These are phyloP conservation scores for Bubo scandiacus DNA, from an alignment of 2,113 vertebrate species.

Conservation along the genomic window DNA sequence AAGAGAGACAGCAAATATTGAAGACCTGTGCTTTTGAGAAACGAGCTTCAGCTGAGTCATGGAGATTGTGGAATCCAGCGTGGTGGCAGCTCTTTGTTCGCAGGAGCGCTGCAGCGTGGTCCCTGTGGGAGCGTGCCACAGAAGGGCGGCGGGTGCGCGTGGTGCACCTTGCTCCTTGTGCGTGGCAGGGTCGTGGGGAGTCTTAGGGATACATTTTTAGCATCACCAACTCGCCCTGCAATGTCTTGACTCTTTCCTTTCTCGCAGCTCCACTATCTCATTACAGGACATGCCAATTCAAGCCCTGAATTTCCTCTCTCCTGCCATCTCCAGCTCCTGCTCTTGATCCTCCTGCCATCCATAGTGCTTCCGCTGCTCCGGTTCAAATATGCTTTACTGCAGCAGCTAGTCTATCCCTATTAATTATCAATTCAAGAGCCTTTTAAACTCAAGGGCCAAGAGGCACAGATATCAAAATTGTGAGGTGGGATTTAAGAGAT, in stretches of 20 bases:
- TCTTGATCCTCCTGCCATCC: neutral
- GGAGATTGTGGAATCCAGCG: neutral
- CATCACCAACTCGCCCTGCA: neutral
- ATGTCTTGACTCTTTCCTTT: neutral
- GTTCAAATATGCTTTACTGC: neutral
- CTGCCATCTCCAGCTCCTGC: neutral
- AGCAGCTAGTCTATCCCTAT: neutral
- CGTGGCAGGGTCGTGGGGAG: neutral
- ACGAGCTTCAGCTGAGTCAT: neutral
- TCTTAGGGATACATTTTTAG: neutral
- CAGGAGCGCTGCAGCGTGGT: neutral
- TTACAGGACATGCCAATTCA: neutral
- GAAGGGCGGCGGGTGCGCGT: neutral
- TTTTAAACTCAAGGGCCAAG: neutral
- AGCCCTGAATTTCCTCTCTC: neutral
- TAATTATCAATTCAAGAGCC: neutral
- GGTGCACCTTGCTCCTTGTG: neutral
- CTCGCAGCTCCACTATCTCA: neutral
- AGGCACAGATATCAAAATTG: neutral
- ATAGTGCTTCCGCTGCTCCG: rapidly evolving
- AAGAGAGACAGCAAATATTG: neutral
- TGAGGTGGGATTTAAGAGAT: neutral
- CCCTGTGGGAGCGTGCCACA: rapidly evolving
- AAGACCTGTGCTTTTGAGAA: neutral
- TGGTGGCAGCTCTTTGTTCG: neutral